These are phyloP conservation scores for Esox niger DNA, from an alignment of 2,113 vertebrate species.

Conservation along the genomic window DNA sequence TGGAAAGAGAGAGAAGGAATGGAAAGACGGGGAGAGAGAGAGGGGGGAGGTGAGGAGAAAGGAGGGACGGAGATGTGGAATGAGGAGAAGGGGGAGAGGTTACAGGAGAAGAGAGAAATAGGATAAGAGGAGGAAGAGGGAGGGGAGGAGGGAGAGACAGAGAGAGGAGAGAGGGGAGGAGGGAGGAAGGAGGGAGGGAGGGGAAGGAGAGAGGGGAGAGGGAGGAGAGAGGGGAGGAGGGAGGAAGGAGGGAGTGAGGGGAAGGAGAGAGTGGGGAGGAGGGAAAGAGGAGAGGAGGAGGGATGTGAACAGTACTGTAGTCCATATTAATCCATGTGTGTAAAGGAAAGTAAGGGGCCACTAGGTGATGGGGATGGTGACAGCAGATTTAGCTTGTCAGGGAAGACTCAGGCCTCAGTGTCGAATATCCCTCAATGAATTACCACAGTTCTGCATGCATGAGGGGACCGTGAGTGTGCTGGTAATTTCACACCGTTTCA, in stretches of 20 bases:
- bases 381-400: not conserved
- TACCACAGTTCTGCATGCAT: not conserved
- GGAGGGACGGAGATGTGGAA: constrained; percentile 10
- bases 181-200: not conserved
- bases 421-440: not conserved
- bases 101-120: not conserved
- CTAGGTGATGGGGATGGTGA: not conserved
- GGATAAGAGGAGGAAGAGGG: not conserved
- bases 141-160: not conserved
- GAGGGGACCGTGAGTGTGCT: constrained; percentile 2
- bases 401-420: too few relatives aligned
- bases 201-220: not conserved
- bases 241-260: not conserved
- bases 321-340: too few relatives aligned
- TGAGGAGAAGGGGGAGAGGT: not conserved
- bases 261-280: not conserved
- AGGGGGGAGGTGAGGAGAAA: not conserved
- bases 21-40: too few relatives aligned
- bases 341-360: too few relatives aligned
- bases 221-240: not conserved
- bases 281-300: not conserved
- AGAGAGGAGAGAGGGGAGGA: not conserved
- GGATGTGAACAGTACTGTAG: too few relatives aligned
- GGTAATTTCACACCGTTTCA: constrained; percentile 14
- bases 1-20: too few relatives aligned